Evolutionary conservation across 2,113 vertebrate genomes (phyloP).

Genomic region (Dromas ardeola): DNA sequence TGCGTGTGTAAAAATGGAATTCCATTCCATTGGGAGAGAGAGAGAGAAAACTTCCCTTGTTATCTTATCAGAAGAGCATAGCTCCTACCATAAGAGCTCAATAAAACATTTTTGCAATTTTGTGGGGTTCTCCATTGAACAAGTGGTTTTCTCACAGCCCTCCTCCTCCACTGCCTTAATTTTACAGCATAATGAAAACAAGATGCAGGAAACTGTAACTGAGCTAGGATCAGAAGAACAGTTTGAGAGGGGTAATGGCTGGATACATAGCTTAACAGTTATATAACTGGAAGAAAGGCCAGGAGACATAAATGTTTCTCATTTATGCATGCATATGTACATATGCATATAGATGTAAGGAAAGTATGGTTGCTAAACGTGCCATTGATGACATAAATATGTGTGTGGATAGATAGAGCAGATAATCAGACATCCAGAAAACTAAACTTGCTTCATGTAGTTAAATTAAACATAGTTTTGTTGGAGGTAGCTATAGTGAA

Average conservation of each 20-base stretch:
- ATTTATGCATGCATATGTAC: neutral
- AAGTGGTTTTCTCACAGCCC: slow-evolving; percentile 3
- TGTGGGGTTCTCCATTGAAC: neutral
- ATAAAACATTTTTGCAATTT: neutral
- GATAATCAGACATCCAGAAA: neutral
- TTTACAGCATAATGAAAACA: slow-evolving; percentile 26
- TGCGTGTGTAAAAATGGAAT: neutral
- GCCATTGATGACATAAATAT: neutral
- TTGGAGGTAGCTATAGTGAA: neutral
- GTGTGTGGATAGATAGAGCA: neutral
- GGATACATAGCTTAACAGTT: neutral
- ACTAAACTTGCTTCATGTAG: neutral
- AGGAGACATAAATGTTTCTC: neutral
- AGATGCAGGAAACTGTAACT: neutral
- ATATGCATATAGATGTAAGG: neutral
- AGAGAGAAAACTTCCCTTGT: neutral
- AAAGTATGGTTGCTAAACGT: neutral
- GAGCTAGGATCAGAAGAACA: neutral
- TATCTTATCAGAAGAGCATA: neutral
- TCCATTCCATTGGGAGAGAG: neutral
- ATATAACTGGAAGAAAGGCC: neutral
- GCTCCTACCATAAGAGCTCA: neutral
- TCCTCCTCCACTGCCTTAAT: neutral
- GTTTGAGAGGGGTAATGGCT: neutral
- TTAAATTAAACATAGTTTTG: neutral